phyloP scores from a whole-genome alignment of 2,113 vertebrate species.

The Martes martes region DNA sequence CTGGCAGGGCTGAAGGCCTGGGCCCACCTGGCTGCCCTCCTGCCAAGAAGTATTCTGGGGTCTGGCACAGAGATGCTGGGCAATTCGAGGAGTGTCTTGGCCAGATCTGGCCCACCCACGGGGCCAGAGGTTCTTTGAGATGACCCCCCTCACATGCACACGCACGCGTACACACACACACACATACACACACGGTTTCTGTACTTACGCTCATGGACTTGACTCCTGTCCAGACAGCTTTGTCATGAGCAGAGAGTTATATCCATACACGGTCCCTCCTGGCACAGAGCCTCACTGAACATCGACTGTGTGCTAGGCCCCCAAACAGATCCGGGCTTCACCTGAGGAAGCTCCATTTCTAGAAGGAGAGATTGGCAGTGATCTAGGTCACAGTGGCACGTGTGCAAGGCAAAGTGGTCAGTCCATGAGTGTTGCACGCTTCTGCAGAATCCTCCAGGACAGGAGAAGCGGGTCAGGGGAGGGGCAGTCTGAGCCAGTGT shows the following conservation, averaged over 20 bases:
- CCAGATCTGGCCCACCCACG: not conserved
- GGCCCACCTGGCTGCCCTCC: too few species aligned
- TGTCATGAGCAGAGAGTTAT: rapidly evolving
- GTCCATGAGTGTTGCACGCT: not conserved
- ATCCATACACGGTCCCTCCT: not conserved
- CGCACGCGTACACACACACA: rapidly evolving
- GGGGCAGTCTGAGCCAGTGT: not conserved
- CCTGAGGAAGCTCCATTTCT: not conserved
- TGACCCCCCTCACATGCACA: not conserved
- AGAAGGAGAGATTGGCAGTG: not conserved
- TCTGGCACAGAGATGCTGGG: not conserved
- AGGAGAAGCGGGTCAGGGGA: not conserved
- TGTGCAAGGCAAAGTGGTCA: not conserved
- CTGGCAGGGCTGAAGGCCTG: not conserved
- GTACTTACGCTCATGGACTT: not conserved
- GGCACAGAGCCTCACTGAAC: rapidly evolving
- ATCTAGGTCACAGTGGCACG: not conserved
- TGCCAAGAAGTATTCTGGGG: not conserved
- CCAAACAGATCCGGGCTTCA: not conserved
- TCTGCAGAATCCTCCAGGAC: too few species aligned
- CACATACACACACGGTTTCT: not conserved
- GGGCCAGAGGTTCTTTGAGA: not conserved
- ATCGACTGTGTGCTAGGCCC: not conserved
- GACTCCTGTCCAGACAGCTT: not conserved
- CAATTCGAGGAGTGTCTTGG: not conserved